These are phyloP conservation scores for Lerista edwardsae DNA, from an alignment of 2,797 vertebrate genomes.

Conservation along the genomic window DNA sequence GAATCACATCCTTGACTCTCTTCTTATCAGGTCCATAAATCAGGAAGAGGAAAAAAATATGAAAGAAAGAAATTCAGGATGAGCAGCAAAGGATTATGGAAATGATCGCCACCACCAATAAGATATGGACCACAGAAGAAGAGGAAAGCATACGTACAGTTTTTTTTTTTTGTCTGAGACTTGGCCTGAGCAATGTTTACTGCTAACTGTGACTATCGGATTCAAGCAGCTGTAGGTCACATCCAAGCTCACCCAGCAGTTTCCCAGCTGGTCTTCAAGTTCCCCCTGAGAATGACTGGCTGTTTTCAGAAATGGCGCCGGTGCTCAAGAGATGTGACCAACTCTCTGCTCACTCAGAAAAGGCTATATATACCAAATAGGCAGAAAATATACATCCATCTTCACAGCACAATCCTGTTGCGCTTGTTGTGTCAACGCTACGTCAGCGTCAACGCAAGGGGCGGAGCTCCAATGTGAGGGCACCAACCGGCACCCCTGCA, in stretches of 20 bases:
- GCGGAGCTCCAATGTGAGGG: too few species aligned
- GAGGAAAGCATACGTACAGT: not conserved
- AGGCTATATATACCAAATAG: not conserved
- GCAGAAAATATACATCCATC: not conserved
- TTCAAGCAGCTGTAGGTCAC: not conserved
- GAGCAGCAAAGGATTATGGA: not conserved
- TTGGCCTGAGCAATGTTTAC: not conserved
- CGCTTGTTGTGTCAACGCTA: too few species aligned
- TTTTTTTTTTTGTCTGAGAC: not conserved
- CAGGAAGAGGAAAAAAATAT: too few species aligned
- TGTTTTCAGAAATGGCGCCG: not conserved
- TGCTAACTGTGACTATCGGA: not conserved
- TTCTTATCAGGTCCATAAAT: too few species aligned
- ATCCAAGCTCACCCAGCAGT: not conserved
- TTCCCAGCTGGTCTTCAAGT: not conserved
- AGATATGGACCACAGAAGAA: not conserved
- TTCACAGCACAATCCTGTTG: not conserved
- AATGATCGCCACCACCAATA: not conserved
- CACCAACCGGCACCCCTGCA: too few species aligned
- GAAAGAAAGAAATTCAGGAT: not conserved
- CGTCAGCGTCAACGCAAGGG: too few species aligned
- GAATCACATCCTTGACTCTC: too few species aligned
- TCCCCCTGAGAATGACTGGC: not conserved
- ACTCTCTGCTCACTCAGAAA: not conserved
- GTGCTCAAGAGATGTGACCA: not conserved